Conservation (phyloP, 2,113 vertebrate species). For the Deroptyus accipitrinus region DNA sequence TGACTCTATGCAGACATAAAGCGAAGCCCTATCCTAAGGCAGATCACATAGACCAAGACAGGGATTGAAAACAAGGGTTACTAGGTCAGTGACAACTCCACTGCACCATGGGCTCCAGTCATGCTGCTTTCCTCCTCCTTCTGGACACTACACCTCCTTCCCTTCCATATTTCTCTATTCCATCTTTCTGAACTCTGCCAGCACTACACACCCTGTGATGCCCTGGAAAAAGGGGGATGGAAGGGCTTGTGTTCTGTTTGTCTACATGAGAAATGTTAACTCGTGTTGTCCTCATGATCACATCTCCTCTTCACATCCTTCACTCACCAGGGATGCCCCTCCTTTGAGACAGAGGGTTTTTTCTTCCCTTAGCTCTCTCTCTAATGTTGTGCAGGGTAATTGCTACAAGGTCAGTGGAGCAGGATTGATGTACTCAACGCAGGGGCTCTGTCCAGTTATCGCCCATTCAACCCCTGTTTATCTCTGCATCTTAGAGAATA, state of each 20-base stretch:
- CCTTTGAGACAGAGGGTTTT: background rate
- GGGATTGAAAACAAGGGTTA: background rate
- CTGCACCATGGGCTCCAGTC: background rate
- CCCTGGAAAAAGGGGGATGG: background rate
- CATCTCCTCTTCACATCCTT: background rate
- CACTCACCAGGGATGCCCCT: background rate
- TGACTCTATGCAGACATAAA: background rate
- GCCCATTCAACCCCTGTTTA: background rate
- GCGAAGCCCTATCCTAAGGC: background rate
- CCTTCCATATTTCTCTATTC: background rate
- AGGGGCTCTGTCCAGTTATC: background rate
- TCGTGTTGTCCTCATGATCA: conserved; percentile 62
- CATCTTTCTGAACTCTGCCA: background rate
- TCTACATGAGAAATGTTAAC: conserved; percentile 61
- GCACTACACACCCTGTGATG: background rate
- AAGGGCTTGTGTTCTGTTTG: background rate
- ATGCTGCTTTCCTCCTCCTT: background rate
- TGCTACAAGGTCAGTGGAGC: background rate
- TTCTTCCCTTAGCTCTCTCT: background rate
- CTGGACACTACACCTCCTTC: background rate
- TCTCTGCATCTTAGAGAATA: background rate
- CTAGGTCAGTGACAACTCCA: background rate
- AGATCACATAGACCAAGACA: background rate
- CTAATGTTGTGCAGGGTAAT: conserved; percentile 16
- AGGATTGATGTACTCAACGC: background rate